These are phyloP conservation scores for Drosophila gaucha DNA, from an alignment of 2,888 invertebrate genomes.

Conservation along the genomic window DNA sequence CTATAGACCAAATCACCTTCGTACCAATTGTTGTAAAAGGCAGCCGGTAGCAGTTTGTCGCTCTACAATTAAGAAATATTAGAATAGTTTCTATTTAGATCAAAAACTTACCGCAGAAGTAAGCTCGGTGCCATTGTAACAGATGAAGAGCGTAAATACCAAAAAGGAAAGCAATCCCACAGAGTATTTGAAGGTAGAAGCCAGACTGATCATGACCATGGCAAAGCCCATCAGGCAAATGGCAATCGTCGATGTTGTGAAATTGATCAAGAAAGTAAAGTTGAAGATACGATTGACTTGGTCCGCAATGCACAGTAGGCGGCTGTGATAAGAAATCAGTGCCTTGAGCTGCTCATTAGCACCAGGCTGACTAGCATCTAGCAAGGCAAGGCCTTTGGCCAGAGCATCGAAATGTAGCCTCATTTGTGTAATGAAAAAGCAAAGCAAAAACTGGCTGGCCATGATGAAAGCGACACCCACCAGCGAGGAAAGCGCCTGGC, in stretches of 20 bases:
- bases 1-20: slow-evolving; percentile 76
- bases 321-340: slow-evolving; percentile 70
- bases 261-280: slow-evolving; percentile 70
- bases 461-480: slow-evolving; percentile 65
- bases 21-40: slow-evolving; percentile 82
- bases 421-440: slow-evolving; percentile 74
- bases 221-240: slow-evolving; percentile 79
- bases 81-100: background rate
- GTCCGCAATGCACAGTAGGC: slow-evolving; percentile 52
- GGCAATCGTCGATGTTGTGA: slow-evolving; percentile 74
- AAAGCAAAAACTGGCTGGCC: slow-evolving; percentile 70
- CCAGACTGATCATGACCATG: slow-evolving; percentile 67
- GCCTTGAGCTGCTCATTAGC: slow-evolving; percentile 62
- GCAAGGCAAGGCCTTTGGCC: slow-evolving; percentile 44
- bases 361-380: slow-evolving; percentile 51
- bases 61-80: slow-evolving; percentile 53
- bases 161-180: slow-evolving; percentile 73
- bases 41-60: slow-evolving; percentile 67
- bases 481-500: slow-evolving; percentile 64
- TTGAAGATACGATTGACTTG: slow-evolving; percentile 75
- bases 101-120: slow-evolving; percentile 64
- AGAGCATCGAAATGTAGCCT: slow-evolving; percentile 76
- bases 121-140: slow-evolving; percentile 74
- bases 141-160: slow-evolving; percentile 69
- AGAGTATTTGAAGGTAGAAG: slow-evolving; percentile 62